Percentiles rank a stretch among this genome's conserved stretches.
Conservation (phyloP, 2,888 invertebrate species). For the Eupithecia subumbrata region DNA sequence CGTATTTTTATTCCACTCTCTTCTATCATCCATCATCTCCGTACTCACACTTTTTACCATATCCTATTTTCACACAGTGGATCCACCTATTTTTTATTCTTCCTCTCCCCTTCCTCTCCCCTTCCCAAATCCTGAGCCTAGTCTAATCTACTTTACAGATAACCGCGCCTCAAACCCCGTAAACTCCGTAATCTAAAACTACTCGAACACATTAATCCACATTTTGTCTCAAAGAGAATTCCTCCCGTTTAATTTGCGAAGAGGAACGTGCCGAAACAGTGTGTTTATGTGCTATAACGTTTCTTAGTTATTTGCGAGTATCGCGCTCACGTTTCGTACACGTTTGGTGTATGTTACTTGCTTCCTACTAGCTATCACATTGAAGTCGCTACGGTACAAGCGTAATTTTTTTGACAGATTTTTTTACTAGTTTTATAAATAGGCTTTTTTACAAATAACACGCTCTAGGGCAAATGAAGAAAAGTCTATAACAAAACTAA, state of each 20-base stretch:
- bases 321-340: conserved; percentile 40
- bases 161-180: conserved; percentile 13
- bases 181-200: conserved; percentile 56
- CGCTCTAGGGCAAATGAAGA: not conserved
- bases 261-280: conserved; percentile 49
- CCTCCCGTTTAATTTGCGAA: conserved; percentile 58
- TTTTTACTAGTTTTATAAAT: not conserved
- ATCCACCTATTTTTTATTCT: not conserved
- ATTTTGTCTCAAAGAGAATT: conserved; percentile 48
- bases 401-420: not conserved
- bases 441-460: not conserved
- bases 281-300: conserved; percentile 54
- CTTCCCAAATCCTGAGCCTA: not conserved
- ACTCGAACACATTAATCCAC: conserved; percentile 44
- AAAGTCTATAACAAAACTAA: too few relatives aligned
- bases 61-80: too few relatives aligned
- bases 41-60: too few relatives aligned
- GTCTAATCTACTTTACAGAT: not conserved
- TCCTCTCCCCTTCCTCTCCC: not conserved
- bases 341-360: conserved; percentile 25
- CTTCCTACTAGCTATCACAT: not conserved
- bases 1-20: too few relatives aligned
- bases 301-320: conserved; percentile 54
- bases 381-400: not conserved
- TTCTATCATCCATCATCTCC: too few relatives aligned